Base-by-base conservation (phyloP, 2,113 vertebrate species). In the Semnornis frantzii region DNA sequence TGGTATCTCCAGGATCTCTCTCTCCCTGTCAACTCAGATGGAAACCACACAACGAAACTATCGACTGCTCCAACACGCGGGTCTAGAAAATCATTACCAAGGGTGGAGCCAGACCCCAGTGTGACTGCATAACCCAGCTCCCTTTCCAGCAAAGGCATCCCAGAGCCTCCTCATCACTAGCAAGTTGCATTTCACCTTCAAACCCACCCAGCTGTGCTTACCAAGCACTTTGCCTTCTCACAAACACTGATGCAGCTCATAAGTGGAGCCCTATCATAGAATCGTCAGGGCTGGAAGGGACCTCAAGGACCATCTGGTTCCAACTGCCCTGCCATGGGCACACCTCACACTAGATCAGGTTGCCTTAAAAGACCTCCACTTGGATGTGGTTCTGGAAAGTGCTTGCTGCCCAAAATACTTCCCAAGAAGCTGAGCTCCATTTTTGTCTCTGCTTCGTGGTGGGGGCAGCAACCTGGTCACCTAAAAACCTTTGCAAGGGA, bases 71-170 rank as follows among this genome's bases (percentile, higher is more conserved):
- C 69, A 28, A 48, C 48, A 46, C 20, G 59, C 0, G 0, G 6
- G 37, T 25, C 70, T 72, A 33, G 39, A 30, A 93, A 86, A 75
- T 85, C 55, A 6, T 13, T 86, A 57, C 37, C 44, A 77, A 68
- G 33, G 62, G 33, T 60, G 86, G 80, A 84, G 80, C 18, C 52
- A 50, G 15, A 15, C 12, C 55, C 10, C 17, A 33, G 58, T 0
- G 0, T 0, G 2, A 27, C 58, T 30, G 55, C 63, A 75, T 25
- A 60, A 33, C 28, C 31, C 2, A 1, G 10, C n/a, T 81, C 13
- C 12, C 11, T 44, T n/a, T 52, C 16, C 69, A 42, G 6, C 1
- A 4, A 30, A 84, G 30, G 75, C 46, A 42, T 59, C 34, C 33
- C 19, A 19, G 37, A 57, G 31, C 19, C 7, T 54, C 3, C 8